Conservation (phyloP, 2,888 invertebrate genomes). For the Melanostoma mellinum region DNA sequence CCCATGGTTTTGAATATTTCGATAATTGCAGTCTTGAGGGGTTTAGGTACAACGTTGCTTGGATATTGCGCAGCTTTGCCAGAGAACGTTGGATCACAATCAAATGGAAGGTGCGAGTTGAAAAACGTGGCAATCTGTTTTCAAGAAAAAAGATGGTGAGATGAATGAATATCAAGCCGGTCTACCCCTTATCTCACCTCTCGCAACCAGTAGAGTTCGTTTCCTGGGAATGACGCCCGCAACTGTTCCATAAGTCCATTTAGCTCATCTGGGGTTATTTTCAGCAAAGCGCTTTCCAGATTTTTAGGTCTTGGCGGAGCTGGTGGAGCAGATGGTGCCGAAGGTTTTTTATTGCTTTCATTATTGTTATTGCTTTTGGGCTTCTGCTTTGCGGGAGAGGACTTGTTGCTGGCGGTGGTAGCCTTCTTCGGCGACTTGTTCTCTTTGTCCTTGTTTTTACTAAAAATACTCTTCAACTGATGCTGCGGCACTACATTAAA, state of each 20-base stretch:
- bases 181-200: slow-evolving; percentile 83
- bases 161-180: background rate
- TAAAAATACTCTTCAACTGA: slow-evolving; percentile 87
- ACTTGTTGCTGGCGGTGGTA: slow-evolving; percentile 74
- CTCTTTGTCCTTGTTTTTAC: slow-evolving; percentile 84
- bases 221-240: slow-evolving; percentile 86
- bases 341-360: slow-evolving; percentile 67
- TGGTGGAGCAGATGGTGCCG: slow-evolving; percentile 60
- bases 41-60: slow-evolving; percentile 76
- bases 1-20: slow-evolving; percentile 84
- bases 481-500: slow-evolving; percentile 85
- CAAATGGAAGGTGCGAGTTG: slow-evolving; percentile 77
- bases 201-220: slow-evolving; percentile 88
- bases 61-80: slow-evolving; percentile 79
- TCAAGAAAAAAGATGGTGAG: background rate
- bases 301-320: slow-evolving; percentile 76
- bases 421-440: slow-evolving; percentile 74
- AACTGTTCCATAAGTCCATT: slow-evolving; percentile 83
- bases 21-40: slow-evolving; percentile 75
- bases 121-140: slow-evolving; percentile 78
- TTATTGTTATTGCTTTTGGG: slow-evolving; percentile 62
- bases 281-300: slow-evolving; percentile 78
- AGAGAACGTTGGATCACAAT: slow-evolving; percentile 78
- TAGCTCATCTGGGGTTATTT: slow-evolving; percentile 85
- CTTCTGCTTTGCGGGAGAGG: slow-evolving; percentile 56